Evolutionary conservation across 2,888 invertebrate species (phyloP).

Genomic region (Pseudoips prasinana): DNA sequence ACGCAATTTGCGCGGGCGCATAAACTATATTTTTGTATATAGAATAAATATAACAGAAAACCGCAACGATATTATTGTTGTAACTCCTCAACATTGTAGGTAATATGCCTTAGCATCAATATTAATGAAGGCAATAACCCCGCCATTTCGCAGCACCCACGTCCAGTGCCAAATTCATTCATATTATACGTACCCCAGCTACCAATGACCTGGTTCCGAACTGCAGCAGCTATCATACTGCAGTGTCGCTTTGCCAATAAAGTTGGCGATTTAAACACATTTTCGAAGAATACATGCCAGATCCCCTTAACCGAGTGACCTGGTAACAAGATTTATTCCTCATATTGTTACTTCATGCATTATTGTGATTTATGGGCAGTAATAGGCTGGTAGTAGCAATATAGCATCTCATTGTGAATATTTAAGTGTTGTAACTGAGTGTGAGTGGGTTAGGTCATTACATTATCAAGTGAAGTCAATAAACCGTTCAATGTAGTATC

Average conservation of each 20-base stretch:
- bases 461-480: background rate
- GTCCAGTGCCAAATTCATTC: too few species aligned
- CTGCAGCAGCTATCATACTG: slow-evolving; percentile 51
- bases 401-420: too few species aligned
- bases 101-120: too few species aligned
- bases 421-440: too few species aligned
- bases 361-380: too few species aligned
- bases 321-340: slow-evolving; percentile 21
- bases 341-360: slow-evolving; percentile 10
- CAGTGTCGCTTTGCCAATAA: slow-evolving; percentile 25
- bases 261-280: background rate
- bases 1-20: slow-evolving; percentile 25
- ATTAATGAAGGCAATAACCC: too few species aligned
- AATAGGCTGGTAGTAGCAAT: too few species aligned
- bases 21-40: slow-evolving; percentile 2
- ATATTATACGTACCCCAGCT: too few species aligned
- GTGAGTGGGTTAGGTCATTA: background rate
- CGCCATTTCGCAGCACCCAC: too few species aligned
- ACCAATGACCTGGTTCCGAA: background rate
- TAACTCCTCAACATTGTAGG: too few species aligned
- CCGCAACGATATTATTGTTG: too few species aligned
- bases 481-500: background rate
- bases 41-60: too few species aligned
- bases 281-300: slow-evolving; percentile 1
- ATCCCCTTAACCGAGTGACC: slow-evolving; percentile 11